Conservation (phyloP, 2,113 vertebrate species). For the Urocolius indicus region DNA sequence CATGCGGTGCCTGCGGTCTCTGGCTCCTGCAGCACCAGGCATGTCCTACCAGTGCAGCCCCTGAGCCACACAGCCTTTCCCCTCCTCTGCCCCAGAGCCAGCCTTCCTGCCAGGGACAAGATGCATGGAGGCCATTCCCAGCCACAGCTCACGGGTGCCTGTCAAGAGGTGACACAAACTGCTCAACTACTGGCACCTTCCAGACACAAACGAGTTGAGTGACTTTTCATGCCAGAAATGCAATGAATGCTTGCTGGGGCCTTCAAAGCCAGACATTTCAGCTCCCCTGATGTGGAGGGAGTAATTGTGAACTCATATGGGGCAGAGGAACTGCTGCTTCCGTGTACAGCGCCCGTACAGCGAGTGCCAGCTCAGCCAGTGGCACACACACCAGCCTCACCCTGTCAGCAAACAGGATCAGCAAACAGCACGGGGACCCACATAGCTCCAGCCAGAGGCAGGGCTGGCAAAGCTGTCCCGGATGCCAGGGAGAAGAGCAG, state of each 20-base stretch:
- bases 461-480: fast-evolving
- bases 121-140: not conserved
- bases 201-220: conserved; percentile 2
- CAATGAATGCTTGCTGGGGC: not conserved
- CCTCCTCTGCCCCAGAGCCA: not conserved
- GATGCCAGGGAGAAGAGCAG: not conserved
- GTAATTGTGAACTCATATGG: not conserved
- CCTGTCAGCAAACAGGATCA: conserved; percentile 74
- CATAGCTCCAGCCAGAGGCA: not conserved
- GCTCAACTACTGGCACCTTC: not conserved
- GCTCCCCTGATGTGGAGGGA: not conserved
- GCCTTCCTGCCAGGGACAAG: not conserved
- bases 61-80: not conserved
- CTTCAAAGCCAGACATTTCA: not conserved
- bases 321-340: not conserved
- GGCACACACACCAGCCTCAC: not conserved
- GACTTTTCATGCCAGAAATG: conserved; percentile 50
- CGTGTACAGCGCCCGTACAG: not conserved
- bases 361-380: conserved; percentile 2
- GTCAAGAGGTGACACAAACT: not conserved
- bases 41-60: not conserved
- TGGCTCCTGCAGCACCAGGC: fast-evolving
- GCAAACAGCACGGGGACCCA: not conserved
- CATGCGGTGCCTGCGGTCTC: fast-evolving
- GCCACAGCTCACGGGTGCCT: not conserved